Conservation (phyloP, 2,888 invertebrate species). For the Drosophila tanythrix region DNA sequence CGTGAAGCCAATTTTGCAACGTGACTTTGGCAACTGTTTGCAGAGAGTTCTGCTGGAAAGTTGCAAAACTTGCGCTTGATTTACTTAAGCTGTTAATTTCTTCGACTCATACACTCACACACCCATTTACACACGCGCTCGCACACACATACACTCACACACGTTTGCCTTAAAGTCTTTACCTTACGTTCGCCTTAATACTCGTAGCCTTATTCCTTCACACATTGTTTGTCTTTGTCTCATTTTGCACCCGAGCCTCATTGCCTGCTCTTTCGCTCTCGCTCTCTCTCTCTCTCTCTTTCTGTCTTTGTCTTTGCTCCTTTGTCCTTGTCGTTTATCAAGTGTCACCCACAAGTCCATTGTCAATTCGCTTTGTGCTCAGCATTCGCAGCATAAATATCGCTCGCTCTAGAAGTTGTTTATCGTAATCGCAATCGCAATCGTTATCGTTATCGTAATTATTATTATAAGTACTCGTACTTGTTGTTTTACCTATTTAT, state of each 20-base stretch:
- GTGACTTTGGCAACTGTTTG: constrained; percentile 50
- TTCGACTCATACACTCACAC: constrained; percentile 26
- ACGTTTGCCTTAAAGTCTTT: constrained; percentile 39
- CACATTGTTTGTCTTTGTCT: constrained; percentile 14
- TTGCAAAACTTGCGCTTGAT: constrained; percentile 53
- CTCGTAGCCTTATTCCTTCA: constrained; percentile 37
- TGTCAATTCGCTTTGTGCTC: constrained; percentile 53
- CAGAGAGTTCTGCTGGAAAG: constrained; percentile 28
- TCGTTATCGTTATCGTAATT: constrained; percentile 53
- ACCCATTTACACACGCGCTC: constrained; percentile 11
- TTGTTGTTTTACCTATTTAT: constrained; percentile 54
- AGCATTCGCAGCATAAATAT: constrained; percentile 45
- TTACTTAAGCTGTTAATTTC: constrained; percentile 58
- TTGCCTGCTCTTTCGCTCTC: constrained; percentile 53
- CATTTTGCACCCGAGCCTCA: constrained; percentile 41
- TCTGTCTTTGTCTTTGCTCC: constrained; percentile 19
- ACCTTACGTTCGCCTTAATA: constrained; percentile 41
- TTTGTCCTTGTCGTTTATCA: constrained; percentile 36
- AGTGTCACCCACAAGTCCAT: constrained; percentile 32
- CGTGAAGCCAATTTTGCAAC: constrained; percentile 47
- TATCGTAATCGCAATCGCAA: constrained; percentile 52
- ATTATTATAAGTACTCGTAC: constrained; percentile 55
- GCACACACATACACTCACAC: constrained; percentile 1
- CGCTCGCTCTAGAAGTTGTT: constrained; percentile 52
- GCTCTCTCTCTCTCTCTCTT: constrained; percentile 19